phyloP scores from a whole-genome alignment of 2,888 invertebrate species.

The Lordiphosa fenestrarum region DNA sequence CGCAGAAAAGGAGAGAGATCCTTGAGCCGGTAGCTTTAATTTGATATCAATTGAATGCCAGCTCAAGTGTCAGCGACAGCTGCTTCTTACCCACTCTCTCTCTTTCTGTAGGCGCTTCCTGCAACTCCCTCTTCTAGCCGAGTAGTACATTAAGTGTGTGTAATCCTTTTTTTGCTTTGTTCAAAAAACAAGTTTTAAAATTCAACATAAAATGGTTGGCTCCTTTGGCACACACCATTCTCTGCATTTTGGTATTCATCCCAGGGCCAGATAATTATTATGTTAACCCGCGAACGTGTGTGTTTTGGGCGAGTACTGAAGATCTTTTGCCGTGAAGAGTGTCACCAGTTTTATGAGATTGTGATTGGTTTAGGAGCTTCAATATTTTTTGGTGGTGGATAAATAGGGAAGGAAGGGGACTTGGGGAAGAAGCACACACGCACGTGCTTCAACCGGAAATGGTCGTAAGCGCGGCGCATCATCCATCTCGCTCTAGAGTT shows the following conservation, averaged over 20 bases:
- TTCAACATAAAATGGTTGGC: slow-evolving; percentile 64
- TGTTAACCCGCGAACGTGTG: slow-evolving; percentile 68
- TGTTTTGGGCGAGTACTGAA: slow-evolving; percentile 70
- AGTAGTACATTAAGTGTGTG: slow-evolving; percentile 71
- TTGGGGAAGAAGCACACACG: slow-evolving; percentile 40
- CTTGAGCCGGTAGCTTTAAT: slow-evolving; percentile 37
- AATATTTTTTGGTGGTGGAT: slow-evolving; percentile 32
- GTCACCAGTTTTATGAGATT: slow-evolving; percentile 38
- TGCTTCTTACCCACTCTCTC: slow-evolving; percentile 23
- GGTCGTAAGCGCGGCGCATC: slow-evolving; percentile 75
- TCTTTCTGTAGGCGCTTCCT: slow-evolving; percentile 76
- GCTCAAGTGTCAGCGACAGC: slow-evolving; percentile 70
- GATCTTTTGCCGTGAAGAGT: slow-evolving; percentile 27
- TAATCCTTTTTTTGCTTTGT: slow-evolving; percentile 58
- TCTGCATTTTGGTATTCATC: slow-evolving; percentile 25
- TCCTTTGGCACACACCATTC: slow-evolving; percentile 71
- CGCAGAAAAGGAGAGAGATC: neutral
- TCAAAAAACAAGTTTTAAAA: slow-evolving; percentile 65
- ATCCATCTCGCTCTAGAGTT: slow-evolving; percentile 37
- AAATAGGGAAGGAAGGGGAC: slow-evolving; percentile 15
- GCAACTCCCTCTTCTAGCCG: slow-evolving; percentile 59
- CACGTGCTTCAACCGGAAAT: slow-evolving; percentile 79
- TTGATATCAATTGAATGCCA: slow-evolving; percentile 61
- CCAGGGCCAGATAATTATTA: slow-evolving; percentile 55
- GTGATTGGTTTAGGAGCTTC: slow-evolving; percentile 32